Percentiles rank a stretch among this genome's conserved stretches.
Conservation (phyloP, 2,113 vertebrate genomes). For the Alethe diademata region DNA sequence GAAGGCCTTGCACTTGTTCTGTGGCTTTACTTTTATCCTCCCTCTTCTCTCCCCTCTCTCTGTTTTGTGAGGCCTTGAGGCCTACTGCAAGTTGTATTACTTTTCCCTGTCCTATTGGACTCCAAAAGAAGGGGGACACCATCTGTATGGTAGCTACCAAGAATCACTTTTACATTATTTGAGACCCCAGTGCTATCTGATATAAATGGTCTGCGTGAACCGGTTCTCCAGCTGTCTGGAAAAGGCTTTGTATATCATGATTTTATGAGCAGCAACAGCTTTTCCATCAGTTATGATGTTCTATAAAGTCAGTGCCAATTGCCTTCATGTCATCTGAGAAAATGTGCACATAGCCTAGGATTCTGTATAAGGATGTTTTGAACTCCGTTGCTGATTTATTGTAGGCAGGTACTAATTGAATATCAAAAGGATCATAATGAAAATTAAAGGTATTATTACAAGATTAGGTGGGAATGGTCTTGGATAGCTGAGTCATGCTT, state of each 20-base stretch:
- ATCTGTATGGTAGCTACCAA: not conserved
- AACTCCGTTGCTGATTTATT: not conserved
- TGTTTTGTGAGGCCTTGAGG: not conserved
- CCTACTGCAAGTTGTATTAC: not conserved
- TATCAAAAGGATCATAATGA: not conserved
- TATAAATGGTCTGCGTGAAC: not conserved
- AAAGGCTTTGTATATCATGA: not conserved
- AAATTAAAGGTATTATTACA: not conserved
- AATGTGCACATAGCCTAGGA: not conserved
- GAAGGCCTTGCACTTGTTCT: not conserved
- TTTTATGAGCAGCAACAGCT: not conserved
- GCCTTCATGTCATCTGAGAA: not conserved
- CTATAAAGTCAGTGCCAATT: not conserved
- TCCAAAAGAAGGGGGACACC: not conserved
- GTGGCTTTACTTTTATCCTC: not conserved
- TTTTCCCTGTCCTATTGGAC: not conserved
- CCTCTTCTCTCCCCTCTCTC: not conserved
- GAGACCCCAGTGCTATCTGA: not conserved
- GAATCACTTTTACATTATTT: not conserved
- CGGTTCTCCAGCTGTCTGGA: not conserved
- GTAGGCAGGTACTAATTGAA: not conserved
- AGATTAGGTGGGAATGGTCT: not conserved
- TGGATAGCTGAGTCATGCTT: not conserved
- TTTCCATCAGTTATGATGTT: not conserved
- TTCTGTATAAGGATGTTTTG: not conserved